These are phyloP conservation scores for Pteruthius melanotis DNA, from an alignment of 2,113 vertebrate genomes.

Conservation along the genomic window DNA sequence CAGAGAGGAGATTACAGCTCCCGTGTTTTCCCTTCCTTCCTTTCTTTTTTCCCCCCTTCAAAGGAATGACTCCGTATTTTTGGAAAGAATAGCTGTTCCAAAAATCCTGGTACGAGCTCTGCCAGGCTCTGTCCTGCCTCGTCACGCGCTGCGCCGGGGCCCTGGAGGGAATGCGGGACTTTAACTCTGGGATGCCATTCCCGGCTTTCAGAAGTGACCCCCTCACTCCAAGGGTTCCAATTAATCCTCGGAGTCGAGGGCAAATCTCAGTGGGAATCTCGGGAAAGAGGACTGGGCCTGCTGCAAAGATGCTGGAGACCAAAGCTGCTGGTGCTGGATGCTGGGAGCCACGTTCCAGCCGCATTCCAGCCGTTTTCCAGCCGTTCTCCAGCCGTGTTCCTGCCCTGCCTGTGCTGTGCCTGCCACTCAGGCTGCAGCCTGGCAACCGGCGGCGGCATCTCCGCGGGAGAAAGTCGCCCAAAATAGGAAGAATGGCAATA, in stretches of 20 bases:
- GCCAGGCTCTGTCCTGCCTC: not conserved
- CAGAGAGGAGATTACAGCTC: conserved; percentile 49
- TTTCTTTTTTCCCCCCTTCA: not conserved
- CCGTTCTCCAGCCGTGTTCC: not conserved
- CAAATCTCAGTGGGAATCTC: not conserved
- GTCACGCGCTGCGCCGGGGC: not conserved
- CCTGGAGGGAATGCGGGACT: not conserved
- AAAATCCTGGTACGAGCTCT: conserved; percentile 57
- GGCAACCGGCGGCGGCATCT: not conserved
- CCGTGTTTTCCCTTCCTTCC: not conserved
- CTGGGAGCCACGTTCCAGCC: not conserved
- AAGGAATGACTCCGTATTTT: conserved; percentile 48
- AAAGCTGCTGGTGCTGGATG: not conserved
- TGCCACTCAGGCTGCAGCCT: not conserved
- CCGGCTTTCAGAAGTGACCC: not conserved
- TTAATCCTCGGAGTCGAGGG: not conserved
- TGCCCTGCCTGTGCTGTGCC: not conserved
- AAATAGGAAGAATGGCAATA: not conserved
- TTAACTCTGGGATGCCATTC: conserved; percentile 25
- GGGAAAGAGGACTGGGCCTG: not conserved
- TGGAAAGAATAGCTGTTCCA: conserved; percentile 47
- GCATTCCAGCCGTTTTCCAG: not conserved
- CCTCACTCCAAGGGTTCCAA: not conserved
- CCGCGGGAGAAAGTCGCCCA: not conserved
- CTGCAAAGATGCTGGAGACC: not conserved